Percentiles rank a stretch among this genome's conserved stretches.
These are phyloP conservation scores for Julus scandinavius DNA, from an alignment of 2,888 invertebrate species.

Conservation along the genomic window DNA sequence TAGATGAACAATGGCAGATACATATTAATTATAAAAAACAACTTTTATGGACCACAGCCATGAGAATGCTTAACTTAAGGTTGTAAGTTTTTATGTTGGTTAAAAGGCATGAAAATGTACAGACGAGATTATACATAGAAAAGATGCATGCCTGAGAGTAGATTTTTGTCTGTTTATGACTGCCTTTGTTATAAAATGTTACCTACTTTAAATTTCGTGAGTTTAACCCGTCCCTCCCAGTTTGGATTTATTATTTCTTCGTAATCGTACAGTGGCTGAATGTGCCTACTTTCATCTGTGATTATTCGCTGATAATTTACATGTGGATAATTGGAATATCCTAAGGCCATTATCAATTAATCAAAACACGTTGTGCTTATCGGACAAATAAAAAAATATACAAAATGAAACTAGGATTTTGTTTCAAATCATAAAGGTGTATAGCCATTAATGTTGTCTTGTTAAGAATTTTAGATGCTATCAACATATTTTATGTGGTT, in stretches of 20 bases:
- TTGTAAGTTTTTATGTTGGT: background rate
- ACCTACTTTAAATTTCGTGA: conserved; percentile 24
- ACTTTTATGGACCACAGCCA: background rate
- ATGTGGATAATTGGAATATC: background rate
- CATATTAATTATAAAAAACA: background rate
- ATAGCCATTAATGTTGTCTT: background rate
- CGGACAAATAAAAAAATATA: background rate
- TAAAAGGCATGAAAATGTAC: background rate
- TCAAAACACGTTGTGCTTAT: background rate
- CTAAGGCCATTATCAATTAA: background rate
- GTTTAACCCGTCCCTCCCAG: background rate
- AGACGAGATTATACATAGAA: background rate
- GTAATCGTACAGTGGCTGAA: background rate
- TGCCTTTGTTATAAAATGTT: conserved; percentile 1
- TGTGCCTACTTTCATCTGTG: background rate
- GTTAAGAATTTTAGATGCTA: background rate
- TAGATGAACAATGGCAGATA: too few species aligned
- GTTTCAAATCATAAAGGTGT: background rate
- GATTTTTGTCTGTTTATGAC: background rate
- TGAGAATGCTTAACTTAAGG: background rate
- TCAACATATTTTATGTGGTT: background rate
- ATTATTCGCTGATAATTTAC: background rate
- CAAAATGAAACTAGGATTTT: background rate
- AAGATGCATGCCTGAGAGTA: background rate
- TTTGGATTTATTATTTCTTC: background rate